Percentiles rank a stretch among this genome's conserved stretches.
These are phyloP conservation scores for Otocyon megalotis DNA, from an alignment of 2,113 vertebrate species.

Conservation along the genomic window DNA sequence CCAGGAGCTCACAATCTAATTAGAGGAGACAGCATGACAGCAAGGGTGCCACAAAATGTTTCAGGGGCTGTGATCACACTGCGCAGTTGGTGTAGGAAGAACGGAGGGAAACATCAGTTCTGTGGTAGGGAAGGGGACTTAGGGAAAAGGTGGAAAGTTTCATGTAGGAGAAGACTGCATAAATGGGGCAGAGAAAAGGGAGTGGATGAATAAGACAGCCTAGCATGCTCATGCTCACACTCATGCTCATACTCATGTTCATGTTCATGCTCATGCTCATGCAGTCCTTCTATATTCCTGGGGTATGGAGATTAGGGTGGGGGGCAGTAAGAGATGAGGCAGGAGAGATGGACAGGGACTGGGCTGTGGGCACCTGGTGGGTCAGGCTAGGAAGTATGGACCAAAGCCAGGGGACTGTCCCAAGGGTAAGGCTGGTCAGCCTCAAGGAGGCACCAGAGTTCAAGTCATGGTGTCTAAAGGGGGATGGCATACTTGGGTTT, in stretches of 20 bases:
- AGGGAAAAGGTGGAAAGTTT: neutral
- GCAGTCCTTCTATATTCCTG: neutral
- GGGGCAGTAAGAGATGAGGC: neutral
- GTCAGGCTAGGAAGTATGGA: neutral
- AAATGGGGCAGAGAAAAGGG: neutral
- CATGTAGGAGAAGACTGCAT: neutral
- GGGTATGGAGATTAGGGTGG: too few relatives aligned
- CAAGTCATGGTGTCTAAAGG: neutral
- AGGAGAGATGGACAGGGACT: neutral
- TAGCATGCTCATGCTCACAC: neutral
- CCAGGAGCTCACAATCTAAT: neutral
- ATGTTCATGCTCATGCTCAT: too few relatives aligned
- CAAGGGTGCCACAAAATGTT: too few relatives aligned
- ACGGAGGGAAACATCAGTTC: neutral
- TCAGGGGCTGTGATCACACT: neutral
- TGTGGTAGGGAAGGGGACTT: neutral
- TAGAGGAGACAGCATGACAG: neutral
- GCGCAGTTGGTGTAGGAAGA: neutral
- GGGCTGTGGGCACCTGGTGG: neutral
- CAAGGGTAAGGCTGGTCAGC: neutral
- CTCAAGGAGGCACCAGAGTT: neutral
- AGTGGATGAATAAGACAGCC: neutral
- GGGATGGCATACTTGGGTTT: neutral
- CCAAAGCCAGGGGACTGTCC: neutral
- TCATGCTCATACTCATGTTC: neutral